Evolutionary conservation across 2,888 invertebrate species (phyloP).

Genomic region (Patella pellucida): DNA sequence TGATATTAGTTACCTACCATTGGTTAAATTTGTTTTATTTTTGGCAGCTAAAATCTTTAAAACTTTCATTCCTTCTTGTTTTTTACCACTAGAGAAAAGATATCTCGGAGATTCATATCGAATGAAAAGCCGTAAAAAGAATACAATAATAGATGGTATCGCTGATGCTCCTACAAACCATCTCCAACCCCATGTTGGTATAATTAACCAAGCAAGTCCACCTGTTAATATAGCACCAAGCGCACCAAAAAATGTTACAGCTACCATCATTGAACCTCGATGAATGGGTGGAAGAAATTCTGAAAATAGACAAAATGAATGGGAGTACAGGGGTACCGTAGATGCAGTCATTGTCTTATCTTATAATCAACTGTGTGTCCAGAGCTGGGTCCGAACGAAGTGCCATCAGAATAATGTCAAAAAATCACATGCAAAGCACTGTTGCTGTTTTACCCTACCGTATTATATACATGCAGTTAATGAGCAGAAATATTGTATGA

Average conservation of each 20-base stretch:
- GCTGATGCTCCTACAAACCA: conserved; percentile 56
- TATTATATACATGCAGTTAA: too few species aligned
- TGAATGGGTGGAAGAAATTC: conserved; percentile 56
- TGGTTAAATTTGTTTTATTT: conserved; percentile 39
- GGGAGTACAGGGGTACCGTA: too few species aligned
- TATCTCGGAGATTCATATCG: conserved; percentile 56
- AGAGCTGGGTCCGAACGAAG: too few species aligned
- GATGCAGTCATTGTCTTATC: too few species aligned
- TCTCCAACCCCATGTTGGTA: conserved; percentile 50
- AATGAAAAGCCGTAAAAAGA: conserved; percentile 42
- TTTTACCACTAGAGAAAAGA: conserved; percentile 50
- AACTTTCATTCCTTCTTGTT: conserved; percentile 41
- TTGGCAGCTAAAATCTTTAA: conserved; percentile 47
- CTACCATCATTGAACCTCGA: conserved; percentile 54
- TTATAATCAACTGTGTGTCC: too few species aligned
- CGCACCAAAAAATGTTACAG: conserved; percentile 62
- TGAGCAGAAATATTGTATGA: too few species aligned
- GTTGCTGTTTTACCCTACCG: too few species aligned
- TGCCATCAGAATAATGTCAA: too few species aligned
- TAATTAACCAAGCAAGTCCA: conserved; percentile 56
- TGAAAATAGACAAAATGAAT: conserved; percentile 29
- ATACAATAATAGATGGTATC: conserved; percentile 45
- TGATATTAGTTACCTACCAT: conserved; percentile 31
- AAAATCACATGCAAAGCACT: too few species aligned
- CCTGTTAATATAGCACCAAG: conserved; percentile 56